Evolutionary conservation across 2,888 invertebrate species (phyloP).

Genomic region (Campoplex nolae): DNA sequence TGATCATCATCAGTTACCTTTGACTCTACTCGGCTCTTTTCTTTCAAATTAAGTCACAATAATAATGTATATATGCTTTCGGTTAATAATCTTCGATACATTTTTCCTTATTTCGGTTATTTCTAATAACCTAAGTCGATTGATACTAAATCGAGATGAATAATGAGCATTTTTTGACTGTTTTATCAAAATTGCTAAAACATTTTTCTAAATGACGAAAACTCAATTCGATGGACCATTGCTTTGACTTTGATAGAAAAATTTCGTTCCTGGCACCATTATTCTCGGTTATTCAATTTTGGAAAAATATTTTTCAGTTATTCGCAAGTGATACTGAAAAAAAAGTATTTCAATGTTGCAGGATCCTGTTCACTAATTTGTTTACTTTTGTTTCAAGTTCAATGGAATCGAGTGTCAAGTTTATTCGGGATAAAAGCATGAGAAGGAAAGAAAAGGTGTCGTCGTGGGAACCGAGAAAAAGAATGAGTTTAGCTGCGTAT

Average conservation of each 20-base stretch:
- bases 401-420: not conserved
- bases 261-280: not conserved
- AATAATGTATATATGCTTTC: not conserved
- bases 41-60: constrained; percentile 8
- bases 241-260: not conserved
- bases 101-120: too few relatives aligned
- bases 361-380: too few relatives aligned
- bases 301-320: not conserved
- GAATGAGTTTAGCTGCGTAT: not conserved
- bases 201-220: too few relatives aligned
- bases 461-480: not conserved
- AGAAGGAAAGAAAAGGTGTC: not conserved
- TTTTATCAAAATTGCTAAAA: too few relatives aligned
- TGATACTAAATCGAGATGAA: not conserved
- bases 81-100: not conserved
- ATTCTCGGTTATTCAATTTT: not conserved
- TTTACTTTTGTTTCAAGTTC: not conserved
- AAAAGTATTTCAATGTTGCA: not conserved
- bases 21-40: not conserved
- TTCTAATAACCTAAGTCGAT: not conserved
- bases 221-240: too few relatives aligned
- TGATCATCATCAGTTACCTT: constrained; percentile 40
- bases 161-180: too few relatives aligned
- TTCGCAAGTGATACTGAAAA: not conserved
- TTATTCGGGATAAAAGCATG: not conserved